These are phyloP conservation scores for Apotomis turbidana DNA, from an alignment of 2,888 invertebrate species.

Conservation along the genomic window DNA sequence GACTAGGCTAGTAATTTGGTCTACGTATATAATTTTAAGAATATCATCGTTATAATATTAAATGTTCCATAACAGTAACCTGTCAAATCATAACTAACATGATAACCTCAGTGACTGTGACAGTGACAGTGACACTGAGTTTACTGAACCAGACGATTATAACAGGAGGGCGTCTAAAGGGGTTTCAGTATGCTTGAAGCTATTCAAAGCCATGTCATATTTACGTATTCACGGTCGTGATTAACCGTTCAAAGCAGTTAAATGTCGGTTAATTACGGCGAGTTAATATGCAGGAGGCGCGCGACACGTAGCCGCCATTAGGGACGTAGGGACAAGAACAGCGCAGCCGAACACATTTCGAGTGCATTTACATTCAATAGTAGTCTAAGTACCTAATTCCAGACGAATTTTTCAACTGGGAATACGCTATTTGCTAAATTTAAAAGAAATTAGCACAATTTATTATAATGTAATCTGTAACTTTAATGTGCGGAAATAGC, in stretches of 20 bases:
- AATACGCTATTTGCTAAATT: not conserved
- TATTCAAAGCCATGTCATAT: constrained; percentile 56
- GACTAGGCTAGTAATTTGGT: not conserved
- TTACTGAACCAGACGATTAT: not conserved
- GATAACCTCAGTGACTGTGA: constrained; percentile 6
- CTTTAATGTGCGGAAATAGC: no score
- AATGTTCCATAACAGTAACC: not conserved
- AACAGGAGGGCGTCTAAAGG: constrained; percentile 7
- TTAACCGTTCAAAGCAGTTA: constrained; percentile 59
- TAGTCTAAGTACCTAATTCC: not conserved
- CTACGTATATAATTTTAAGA: not conserved
- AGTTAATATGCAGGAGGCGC: constrained; percentile 65
- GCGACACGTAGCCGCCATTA: constrained; percentile 60
- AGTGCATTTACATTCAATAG: not conserved
- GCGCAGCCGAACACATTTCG: not conserved
- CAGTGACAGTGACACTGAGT: no score
- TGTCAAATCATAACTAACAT: constrained; percentile 3
- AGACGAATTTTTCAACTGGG: not conserved
- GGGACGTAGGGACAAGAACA: constrained; percentile 41
- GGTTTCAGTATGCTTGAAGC: not conserved
- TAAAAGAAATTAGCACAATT: no score
- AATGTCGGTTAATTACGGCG: constrained; percentile 61
- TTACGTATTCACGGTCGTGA: constrained; percentile 58
- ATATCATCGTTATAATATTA: no score
- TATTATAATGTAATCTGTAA: no score